Evolutionary conservation across 2,113 vertebrate species (phyloP).

Genomic region (Cololabis saira): DNA sequence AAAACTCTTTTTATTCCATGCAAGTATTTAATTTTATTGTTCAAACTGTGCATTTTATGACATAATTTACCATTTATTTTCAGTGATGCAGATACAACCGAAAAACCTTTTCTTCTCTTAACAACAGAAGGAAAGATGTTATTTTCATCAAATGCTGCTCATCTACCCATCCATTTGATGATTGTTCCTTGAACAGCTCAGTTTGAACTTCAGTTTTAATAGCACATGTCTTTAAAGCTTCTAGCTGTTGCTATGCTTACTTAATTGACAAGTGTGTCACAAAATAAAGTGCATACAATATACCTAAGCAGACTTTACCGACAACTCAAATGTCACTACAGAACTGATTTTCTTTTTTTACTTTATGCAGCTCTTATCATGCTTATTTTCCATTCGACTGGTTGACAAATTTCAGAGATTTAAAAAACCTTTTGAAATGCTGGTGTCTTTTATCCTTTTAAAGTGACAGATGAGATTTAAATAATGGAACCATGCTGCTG

Average conservation of each 20-base stretch:
- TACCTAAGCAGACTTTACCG: neutral
- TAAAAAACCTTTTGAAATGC: neutral
- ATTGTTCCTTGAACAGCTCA: neutral
- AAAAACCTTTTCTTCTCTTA: neutral
- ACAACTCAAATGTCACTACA: constrained; percentile 41
- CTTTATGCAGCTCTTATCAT: neutral
- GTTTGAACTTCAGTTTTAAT: neutral
- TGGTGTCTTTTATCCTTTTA: neutral
- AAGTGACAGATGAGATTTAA: neutral
- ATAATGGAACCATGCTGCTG: neutral
- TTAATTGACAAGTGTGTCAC: neutral
- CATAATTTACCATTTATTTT: no score
- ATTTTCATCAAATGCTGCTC: constrained; percentile 6
- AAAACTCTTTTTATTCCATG: neutral
- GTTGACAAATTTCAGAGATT: neutral
- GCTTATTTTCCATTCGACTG: neutral
- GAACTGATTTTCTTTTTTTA: neutral
- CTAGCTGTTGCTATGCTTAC: constrained; percentile 2
- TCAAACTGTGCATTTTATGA: neutral
- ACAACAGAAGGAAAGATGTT: neutral
- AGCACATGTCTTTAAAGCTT: neutral
- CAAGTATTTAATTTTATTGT: no score
- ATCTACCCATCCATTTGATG: neutral
- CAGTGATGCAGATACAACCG: neutral
- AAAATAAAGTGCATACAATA: neutral